These are phyloP conservation scores for Brevimyrus niger DNA, from an alignment of 2,113 vertebrate species.

Conservation along the genomic window DNA sequence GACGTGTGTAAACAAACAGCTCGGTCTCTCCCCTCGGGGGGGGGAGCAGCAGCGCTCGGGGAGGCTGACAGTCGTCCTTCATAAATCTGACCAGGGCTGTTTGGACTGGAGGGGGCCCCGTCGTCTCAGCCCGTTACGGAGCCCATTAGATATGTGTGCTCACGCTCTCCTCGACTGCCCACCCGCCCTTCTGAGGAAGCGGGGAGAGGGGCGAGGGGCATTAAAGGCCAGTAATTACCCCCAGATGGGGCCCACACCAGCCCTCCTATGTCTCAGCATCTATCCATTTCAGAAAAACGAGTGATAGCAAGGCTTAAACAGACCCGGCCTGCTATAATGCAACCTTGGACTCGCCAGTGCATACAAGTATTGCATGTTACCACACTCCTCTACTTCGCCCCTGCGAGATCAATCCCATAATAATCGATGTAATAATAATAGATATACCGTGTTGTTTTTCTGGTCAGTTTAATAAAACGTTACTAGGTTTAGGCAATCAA, in stretches of 20 bases:
- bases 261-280: neutral
- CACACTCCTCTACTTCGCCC: neutral
- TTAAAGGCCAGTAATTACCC: slow-evolving; percentile 43
- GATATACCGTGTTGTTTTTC: neutral
- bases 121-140: slow-evolving; percentile 42
- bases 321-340: neutral
- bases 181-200: slow-evolving; percentile 22
- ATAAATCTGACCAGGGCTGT: slow-evolving; percentile 45
- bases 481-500: neutral
- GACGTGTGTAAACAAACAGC: slow-evolving; percentile 14
- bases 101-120: slow-evolving; percentile 30
- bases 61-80: slow-evolving; percentile 23
- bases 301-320: neutral
- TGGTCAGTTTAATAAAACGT: neutral
- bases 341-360: neutral
- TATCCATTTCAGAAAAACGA: slow-evolving; percentile 28
- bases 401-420: neutral
- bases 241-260: slow-evolving; percentile 47
- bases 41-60: neutral
- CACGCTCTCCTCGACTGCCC: slow-evolving; percentile 33
- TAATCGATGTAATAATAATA: neutral
- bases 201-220: slow-evolving; percentile 34
- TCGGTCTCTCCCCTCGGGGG: slow-evolving; percentile 7
- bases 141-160: slow-evolving; percentile 39
- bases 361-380: neutral